Conservation (phyloP, 2,797 vertebrate genomes). For the Crocidura indochinensis region DNA sequence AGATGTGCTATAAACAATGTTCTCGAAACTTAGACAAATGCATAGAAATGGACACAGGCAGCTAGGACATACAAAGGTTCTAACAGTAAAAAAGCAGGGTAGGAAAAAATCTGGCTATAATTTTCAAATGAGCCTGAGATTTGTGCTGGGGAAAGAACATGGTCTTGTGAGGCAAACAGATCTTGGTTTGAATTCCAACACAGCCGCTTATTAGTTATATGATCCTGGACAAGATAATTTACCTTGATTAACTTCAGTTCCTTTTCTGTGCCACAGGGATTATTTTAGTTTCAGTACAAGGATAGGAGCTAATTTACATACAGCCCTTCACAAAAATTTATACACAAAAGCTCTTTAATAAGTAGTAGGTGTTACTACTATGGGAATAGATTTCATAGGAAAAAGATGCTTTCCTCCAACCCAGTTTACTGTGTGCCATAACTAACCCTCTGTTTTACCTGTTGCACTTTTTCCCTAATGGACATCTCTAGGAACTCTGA, state of each 20-base stretch:
- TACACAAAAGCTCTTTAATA: constrained; percentile 18
- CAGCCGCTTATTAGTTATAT: constrained; percentile 33
- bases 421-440: background rate
- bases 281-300: constrained; percentile 28
- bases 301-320: background rate
- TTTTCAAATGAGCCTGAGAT: constrained; percentile 47
- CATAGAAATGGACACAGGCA: constrained; percentile 37
- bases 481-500: constrained; percentile 71
- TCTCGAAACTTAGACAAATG: constrained; percentile 33
- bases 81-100: constrained; percentile 32
- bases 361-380: background rate
- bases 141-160: background rate
- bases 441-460: background rate
- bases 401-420: background rate
- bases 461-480: constrained; percentile 33
- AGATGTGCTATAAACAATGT: background rate
- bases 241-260: constrained; percentile 30
- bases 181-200: constrained; percentile 51
- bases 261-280: background rate
- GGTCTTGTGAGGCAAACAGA: constrained; percentile 3
- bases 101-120: constrained; percentile 6
- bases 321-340: background rate
- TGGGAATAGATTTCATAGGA: background rate
- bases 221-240: constrained; percentile 33
- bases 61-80: background rate